A percentile compares a stretch with the other conserved stretches of the same genome.
phyloP scores from a whole-genome alignment of 2,888 invertebrate species.

The Elysia crispata region DNA sequence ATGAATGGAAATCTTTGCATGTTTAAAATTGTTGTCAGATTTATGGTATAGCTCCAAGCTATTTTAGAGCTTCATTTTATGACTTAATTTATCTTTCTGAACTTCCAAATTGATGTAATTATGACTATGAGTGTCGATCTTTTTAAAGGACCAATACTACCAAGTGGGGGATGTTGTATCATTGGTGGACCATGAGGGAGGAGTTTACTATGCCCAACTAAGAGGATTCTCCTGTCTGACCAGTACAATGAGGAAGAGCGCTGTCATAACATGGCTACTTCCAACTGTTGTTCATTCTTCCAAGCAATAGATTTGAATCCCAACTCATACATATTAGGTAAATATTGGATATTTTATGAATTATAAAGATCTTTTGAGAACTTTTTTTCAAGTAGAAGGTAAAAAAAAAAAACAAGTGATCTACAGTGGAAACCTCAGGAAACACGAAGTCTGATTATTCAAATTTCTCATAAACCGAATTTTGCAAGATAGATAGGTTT shows the following conservation, averaged over 20 bases:
- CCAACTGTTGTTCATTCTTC: slow-evolving; percentile 89
- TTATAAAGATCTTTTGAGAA: too few species aligned
- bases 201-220: slow-evolving; percentile 91
- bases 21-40: too few species aligned
- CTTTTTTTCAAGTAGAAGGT: too few species aligned
- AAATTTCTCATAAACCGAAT: too few species aligned
- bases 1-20: too few species aligned
- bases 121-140: not conserved
- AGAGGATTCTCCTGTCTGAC: slow-evolving; percentile 91
- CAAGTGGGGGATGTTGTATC: slow-evolving; percentile 95
- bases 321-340: slow-evolving; percentile 91
- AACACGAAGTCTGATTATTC: too few species aligned
- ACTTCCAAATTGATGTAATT: not conserved
- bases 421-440: too few species aligned
- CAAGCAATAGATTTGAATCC: slow-evolving; percentile 90
- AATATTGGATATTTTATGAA: too few species aligned
- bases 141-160: slow-evolving; percentile 82
- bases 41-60: not conserved
- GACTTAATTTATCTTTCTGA: not conserved
- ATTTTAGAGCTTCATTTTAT: not conserved
- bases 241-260: slow-evolving; percentile 96
- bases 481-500: too few species aligned
- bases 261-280: slow-evolving; percentile 92
- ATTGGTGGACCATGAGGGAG: slow-evolving; percentile 83
- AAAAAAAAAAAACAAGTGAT: too few species aligned